Evolutionary conservation across 2,113 vertebrate species (phyloP).

Genomic region (Perccottus glenii): DNA sequence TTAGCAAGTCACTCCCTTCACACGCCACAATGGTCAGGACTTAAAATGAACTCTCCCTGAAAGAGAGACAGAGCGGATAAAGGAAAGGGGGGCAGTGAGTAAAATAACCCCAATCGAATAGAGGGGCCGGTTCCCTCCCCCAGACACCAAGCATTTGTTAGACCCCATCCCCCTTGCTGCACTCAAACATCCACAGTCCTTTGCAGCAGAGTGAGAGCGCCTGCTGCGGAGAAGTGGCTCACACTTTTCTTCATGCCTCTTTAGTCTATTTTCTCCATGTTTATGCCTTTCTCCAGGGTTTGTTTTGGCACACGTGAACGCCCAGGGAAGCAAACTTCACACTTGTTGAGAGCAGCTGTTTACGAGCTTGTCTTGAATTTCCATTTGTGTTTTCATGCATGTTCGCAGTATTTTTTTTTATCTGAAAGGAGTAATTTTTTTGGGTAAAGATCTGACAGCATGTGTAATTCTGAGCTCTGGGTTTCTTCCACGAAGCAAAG

Average conservation of each 20-base stretch:
- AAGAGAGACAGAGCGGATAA: conserved; percentile 48
- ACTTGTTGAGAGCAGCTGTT: conserved; percentile 20
- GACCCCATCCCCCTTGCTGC: conserved; percentile 51
- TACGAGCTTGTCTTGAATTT: conserved; percentile 14
- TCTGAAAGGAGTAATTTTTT: conserved; percentile 25
- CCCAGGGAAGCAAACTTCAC: conserved; percentile 29
- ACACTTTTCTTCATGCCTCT: conserved; percentile 60
- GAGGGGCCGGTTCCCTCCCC: conserved; percentile 70
- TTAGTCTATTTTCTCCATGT: conserved; percentile 30
- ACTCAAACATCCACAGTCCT: conserved; percentile 24
- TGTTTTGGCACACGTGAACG: conserved; percentile 35
- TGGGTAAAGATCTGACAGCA: conserved; percentile 21
- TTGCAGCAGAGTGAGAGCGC: conserved; percentile 51
- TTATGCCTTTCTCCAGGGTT: conserved; percentile 14
- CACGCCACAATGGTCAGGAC: conserved; percentile 77
- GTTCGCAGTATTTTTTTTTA: conserved; percentile 15
- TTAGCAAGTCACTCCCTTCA: conserved; percentile 80
- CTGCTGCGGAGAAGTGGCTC: conserved; percentile 61
- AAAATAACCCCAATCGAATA: conserved; percentile 56
- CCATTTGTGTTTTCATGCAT: conserved; percentile 7
- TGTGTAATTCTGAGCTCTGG: conserved; percentile 9
- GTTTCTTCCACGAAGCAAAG: conserved; percentile 12
- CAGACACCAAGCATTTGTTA: conserved; percentile 62
- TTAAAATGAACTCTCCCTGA: conserved; percentile 72
- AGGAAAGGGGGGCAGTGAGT: conserved; percentile 46